Evolutionary conservation across 1,140 invertebrate genomes (phyloP), one percentile per base, ranked within the genome.

Genomic region (Lysiphlebus fabarum): DNA sequence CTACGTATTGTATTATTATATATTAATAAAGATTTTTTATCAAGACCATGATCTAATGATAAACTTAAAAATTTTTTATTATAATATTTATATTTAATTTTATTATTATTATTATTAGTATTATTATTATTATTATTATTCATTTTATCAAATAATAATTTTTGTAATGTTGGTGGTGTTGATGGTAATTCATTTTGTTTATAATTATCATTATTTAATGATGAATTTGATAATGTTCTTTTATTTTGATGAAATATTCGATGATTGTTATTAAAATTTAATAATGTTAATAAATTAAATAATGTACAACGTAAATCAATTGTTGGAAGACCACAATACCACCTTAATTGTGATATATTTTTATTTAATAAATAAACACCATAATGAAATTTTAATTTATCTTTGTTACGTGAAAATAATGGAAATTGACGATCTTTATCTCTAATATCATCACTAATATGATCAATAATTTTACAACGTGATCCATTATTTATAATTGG

Each of bases 321-420:
- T 2, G 88, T 90, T 5, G 84, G 80, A 55, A 90, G 78, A 6
- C 85, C 86, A 67, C 86, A 87, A 60, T 87, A 85, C 82, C 85
- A 90, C 63, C 90, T 77, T 37, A 93, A 75, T 74, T 93, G 91
- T 48, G 89, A 88, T 62, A 94, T 90, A 74, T 93, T 92, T 78
- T 93, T 92, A 67, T 93, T 93, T n/a, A 95, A 74, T 14, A 94
- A 77, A 75, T 89, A 93, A 12, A 93, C 90, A 45, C 86, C 92
- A 77, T 93, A 93, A 65, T 87, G 85, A 77, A 88, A 93, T 68
- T 86, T 86, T 56, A 86, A 82, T 72, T 82, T 86, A 68, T 86
- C 86, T 74, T 88, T 90, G 33, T 88, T 86, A 73, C 88, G 85
- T 12, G 85, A 82, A 73, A 86, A 92, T 12, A 94, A 70, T 26